Conservation (phyloP, 2,113 vertebrate species). For the Pao palembangensis region DNA sequence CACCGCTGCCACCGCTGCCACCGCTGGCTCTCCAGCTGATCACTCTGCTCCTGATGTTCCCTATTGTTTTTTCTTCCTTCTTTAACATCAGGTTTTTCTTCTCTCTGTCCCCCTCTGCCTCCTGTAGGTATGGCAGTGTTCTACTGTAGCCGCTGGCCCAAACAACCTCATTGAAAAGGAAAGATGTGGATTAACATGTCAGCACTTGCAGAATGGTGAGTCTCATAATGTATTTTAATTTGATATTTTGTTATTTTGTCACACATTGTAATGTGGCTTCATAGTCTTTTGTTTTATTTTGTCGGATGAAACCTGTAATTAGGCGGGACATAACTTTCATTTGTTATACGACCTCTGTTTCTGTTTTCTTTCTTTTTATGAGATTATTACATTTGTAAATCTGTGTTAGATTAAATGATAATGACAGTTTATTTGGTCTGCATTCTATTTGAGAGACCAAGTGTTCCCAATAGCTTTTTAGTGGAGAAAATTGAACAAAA, state of each 20-base stretch:
- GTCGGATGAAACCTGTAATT: conserved; percentile 32
- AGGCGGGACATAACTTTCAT: conserved; percentile 22
- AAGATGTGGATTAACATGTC: conserved; percentile 33
- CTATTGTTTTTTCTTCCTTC: not conserved
- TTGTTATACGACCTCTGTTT: conserved; percentile 15
- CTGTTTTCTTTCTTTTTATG: conserved; percentile 28
- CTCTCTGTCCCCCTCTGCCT: conserved; percentile 7
- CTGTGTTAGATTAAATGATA: conserved; percentile 43
- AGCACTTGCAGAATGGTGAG: conserved; percentile 41
- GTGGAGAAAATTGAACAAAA: conserved; percentile 13
- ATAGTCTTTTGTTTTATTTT: conserved; percentile 30
- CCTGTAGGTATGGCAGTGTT: conserved; percentile 24
- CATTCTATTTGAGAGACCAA: conserved; percentile 39
- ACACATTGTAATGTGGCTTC: conserved; percentile 12
- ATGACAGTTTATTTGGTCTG: conserved; percentile 31
- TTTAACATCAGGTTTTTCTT: not conserved
- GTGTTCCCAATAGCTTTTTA: conserved; percentile 41
- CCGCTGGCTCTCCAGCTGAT: conserved; percentile 22
- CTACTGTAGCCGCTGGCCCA: conserved; percentile 17
- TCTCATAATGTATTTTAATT: conserved; percentile 34
- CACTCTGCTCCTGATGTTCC: not conserved
- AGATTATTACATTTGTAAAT: conserved; percentile 20
- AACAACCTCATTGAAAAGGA: conserved; percentile 37
- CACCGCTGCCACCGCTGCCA: conserved; percentile 9
- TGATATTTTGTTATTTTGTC: conserved; percentile 10